Percentiles rank a stretch among this genome's conserved stretches.
These are phyloP conservation scores for Lasioglossum vierecki DNA, from an alignment of 2,888 invertebrate species.

Conservation along the genomic window DNA sequence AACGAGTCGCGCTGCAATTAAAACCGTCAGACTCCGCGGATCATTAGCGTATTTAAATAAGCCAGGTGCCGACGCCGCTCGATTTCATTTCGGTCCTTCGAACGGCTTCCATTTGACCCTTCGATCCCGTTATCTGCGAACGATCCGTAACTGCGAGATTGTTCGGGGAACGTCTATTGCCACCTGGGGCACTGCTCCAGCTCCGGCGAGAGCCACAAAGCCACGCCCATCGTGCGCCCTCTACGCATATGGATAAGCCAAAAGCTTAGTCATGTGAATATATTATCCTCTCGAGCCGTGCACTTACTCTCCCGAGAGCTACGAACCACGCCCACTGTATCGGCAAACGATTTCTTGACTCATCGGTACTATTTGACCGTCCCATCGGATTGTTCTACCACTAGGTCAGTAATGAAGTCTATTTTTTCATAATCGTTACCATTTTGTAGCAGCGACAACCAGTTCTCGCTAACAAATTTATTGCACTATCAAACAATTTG, in stretches of 20 bases:
- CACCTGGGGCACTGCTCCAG: background rate
- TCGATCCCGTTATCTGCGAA: background rate
- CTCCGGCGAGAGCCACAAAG: background rate
- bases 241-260: too few species aligned
- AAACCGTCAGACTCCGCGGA: slow-evolving; percentile 41
- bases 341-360: too few species aligned
- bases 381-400: too few species aligned
- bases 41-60: slow-evolving; percentile 58
- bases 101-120: background rate
- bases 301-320: too few species aligned
- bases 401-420: too few species aligned
- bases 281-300: too few species aligned
- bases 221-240: background rate
- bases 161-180: background rate
- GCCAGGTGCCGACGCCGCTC: slow-evolving; percentile 30
- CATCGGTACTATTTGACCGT: background rate
- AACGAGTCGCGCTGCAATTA: slow-evolving; percentile 53
- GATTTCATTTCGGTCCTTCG: background rate
- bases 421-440: too few species aligned
- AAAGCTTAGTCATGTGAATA: too few species aligned
- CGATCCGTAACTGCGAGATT: background rate
- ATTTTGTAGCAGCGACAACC: background rate
- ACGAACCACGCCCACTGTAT: too few species aligned
- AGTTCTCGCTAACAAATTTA: background rate
- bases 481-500: background rate